Evolutionary conservation across 1,140 invertebrate genomes (phyloP).

Genomic region (Lepidostoma basale): DNA sequence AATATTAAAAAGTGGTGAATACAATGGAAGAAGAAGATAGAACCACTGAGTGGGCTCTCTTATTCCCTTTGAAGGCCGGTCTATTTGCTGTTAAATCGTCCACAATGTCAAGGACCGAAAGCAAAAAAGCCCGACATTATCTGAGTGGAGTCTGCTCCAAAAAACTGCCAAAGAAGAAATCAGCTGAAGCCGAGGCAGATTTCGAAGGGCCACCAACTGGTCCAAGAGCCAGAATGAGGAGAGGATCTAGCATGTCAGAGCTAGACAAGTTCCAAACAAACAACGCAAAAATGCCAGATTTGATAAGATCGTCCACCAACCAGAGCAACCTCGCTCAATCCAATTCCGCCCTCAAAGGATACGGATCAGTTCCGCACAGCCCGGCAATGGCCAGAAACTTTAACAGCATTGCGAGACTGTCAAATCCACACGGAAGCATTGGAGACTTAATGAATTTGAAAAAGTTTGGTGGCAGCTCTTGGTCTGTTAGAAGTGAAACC

Average conservation of each 20-base stretch:
- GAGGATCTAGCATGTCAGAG: conserved; percentile 75
- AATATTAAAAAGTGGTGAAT: too few species aligned
- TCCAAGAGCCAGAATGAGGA: conserved; percentile 62
- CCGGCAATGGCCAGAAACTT: conserved; percentile 61
- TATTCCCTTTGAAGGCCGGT: conserved; percentile 67
- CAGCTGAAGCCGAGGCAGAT: conserved; percentile 42
- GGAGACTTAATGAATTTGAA: conserved; percentile 80
- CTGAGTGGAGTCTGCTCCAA: conserved; percentile 23
- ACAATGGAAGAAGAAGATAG: conserved; percentile 48
- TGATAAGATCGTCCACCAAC: conserved; percentile 59
- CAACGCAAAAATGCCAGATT: conserved; percentile 51
- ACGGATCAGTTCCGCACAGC: conserved; percentile 61
- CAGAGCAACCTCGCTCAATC: conserved; percentile 50
- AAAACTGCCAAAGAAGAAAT: conserved; percentile 33
- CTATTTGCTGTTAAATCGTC: conserved; percentile 66
- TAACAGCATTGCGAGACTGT: conserved; percentile 49
- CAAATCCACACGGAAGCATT: conserved; percentile 67
- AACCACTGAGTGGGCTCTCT: conserved; percentile 63
- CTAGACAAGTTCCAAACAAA: conserved; percentile 66
- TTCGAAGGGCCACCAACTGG: conserved; percentile 44
- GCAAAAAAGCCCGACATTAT: conserved; percentile 43
- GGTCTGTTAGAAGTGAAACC: conserved; percentile 68
- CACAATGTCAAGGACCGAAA: conserved; percentile 49
- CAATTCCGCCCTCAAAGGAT: conserved; percentile 49
- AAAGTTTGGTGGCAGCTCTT: conserved; percentile 71